Conservation (phyloP, 1,140 invertebrate genomes). For the Bicyclus anynana region DNA sequence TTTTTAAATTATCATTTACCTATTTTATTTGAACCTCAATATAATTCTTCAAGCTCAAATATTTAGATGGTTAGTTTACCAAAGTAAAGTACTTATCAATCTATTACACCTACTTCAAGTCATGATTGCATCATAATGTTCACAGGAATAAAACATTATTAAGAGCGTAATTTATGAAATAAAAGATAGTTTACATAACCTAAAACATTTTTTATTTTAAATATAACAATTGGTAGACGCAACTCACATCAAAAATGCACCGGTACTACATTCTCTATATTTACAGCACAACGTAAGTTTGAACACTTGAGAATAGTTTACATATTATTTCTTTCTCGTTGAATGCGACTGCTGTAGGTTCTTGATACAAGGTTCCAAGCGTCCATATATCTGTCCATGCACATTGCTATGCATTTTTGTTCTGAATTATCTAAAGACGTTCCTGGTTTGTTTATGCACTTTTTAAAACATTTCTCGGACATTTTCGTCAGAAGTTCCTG, state of each 20-base stretch:
- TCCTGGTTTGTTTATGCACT: slow-evolving; percentile 95
- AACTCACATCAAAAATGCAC: slow-evolving; percentile 56
- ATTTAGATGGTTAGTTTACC: no score
- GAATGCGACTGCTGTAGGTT: slow-evolving; percentile 89
- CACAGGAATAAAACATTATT: no score
- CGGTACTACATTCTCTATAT: slow-evolving; percentile 65
- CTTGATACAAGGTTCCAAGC: slow-evolving; percentile 93
- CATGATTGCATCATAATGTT: no score
- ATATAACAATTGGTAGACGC: slow-evolving; percentile 51
- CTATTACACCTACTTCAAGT: no score
- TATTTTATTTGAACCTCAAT: no score
- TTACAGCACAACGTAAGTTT: slow-evolving; percentile 52
- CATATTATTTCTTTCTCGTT: slow-evolving; percentile 82
- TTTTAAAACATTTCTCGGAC: slow-evolving; percentile 98
- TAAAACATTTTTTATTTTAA: slow-evolving; percentile 66
- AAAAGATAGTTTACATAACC: slow-evolving; percentile 34
- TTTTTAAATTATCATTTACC: no score
- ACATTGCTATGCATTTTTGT: slow-evolving; percentile 98
- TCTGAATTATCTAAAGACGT: slow-evolving; percentile 92
- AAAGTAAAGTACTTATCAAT: no score
- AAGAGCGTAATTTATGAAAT: slow-evolving; percentile 5
- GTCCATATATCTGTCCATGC: slow-evolving; percentile 99
- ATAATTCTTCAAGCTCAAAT: no score
- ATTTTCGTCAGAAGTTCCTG: slow-evolving; percentile 97
- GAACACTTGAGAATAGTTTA: slow-evolving; percentile 40